Evolutionary conservation across 2,888 invertebrate species (phyloP), one percentile per base, ranked within the genome.

Genomic region (Euphydryas editha): DNA sequence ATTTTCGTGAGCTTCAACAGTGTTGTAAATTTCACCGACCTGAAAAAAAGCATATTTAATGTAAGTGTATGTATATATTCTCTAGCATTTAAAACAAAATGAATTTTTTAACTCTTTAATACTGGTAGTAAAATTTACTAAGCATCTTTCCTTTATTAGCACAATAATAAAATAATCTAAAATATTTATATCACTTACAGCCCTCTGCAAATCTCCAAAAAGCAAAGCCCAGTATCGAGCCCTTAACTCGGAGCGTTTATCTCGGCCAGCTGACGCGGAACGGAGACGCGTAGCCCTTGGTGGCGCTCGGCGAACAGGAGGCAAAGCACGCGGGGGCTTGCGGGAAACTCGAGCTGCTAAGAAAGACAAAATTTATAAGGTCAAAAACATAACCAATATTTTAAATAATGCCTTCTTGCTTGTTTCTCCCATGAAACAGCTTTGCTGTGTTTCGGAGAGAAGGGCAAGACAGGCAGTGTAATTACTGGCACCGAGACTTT

Each of bases 161-260:
- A n/a, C 15, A 58, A 44, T 30, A 13, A 30, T 30, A 30, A 30
- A 30, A 30, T 7, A 7, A 18, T 30, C 13, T 30, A 36, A 30
- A 36, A 10, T 15, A 37, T 30, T 13, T 6, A 17, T 13, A 18
- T 36, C 6, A 88, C 93, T 89, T 67, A 96, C 97, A 44, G 99
- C 97, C 75, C 98, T 93, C 85, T 98, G 97, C 62, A 99, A 91
- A 86, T 98, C 99, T 42, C 98, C 98, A 87, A 99, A 98, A 56
- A 99, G 93, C 76, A 98, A 94, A 0, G 98, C 98, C 99, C 99
- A 99, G 85, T 99, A 98, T 46, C 98, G 91, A 0, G 98, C 98
- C 71, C 98, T 95, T 8, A 98, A 90, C 86, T 98, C 98, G 55
- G 97, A 96, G 75, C 96, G 95, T 86, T 97, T 97, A 83, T 97